phyloP scores from a whole-genome alignment of 2,888 invertebrate genomes.

The Axea sp. region DNA sequence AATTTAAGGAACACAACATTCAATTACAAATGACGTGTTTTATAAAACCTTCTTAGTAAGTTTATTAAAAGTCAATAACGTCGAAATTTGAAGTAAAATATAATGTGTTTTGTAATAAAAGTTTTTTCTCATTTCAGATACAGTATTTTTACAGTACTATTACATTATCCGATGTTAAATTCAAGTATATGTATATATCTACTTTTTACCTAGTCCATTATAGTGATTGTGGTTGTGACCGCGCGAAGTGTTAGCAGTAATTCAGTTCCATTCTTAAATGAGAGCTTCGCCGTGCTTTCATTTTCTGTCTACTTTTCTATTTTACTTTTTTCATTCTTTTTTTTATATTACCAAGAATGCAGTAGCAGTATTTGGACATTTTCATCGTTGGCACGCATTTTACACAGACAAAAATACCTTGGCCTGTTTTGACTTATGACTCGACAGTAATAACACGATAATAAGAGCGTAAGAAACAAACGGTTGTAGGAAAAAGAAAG shows the following conservation, averaged over 20 bases:
- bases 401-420: constrained; percentile 39
- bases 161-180: constrained; percentile 38
- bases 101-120: constrained; percentile 25
- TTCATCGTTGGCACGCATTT: constrained; percentile 49
- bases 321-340: not conserved
- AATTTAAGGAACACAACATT: too few relatives aligned
- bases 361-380: constrained; percentile 25
- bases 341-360: constrained; percentile 10
- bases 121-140: constrained; percentile 4
- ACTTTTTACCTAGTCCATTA: constrained; percentile 77
- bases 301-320: constrained; percentile 6
- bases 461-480: constrained; percentile 49
- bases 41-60: too few relatives aligned
- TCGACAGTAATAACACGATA: constrained; percentile 42
- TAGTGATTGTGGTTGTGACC: constrained; percentile 76
- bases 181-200: constrained; percentile 58
- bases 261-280: constrained; percentile 63
- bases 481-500: constrained; percentile 17
- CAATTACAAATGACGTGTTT: too few relatives aligned
- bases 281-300: constrained; percentile 33
- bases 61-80: too few relatives aligned
- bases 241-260: constrained; percentile 40
- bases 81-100: too few relatives aligned
- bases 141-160: constrained; percentile 7
- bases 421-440: constrained; percentile 38